Evolutionary conservation across 1,140 invertebrate genomes (phyloP), one percentile per base, ranked within the genome.

Genomic region (Bombus fervidus): DNA sequence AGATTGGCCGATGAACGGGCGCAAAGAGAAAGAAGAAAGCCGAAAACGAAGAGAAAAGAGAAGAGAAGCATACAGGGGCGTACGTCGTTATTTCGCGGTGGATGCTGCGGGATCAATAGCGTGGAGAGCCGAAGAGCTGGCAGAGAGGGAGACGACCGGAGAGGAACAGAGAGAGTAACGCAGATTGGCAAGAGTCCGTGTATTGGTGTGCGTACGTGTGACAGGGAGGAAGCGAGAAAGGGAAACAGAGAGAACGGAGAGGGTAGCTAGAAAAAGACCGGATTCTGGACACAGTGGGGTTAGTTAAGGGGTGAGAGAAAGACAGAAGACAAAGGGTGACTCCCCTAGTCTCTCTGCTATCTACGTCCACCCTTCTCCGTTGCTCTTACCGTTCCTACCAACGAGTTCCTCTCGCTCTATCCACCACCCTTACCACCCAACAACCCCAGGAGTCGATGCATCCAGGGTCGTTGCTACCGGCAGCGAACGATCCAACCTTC

Each of bases 61-160:
- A 91, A 83, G 86, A 66, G 86, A 91, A 83, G 86, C 86, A 74
- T 64, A 66, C 89, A 91, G 89, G 91, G 91, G 92, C 91, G 93
- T 93, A 93, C 93, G 94, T 94, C 93, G 95, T 95, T 95, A 95
- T 95, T 95, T 94, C 94, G 94, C 94, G 93, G 94, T 95, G 93
- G 95, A 95, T 95, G 95, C 95, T 95, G 94, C 89, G 94, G 94
- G 95, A 95, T 95, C 95, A 95, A 95, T 95, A 95, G 94, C 94
- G 93, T 92, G 87, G 93, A 94, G 94, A 93, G 93, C 91, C 91
- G 90, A 93, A 94, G 93, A 93, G 92, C 91, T 85, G 88, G 89
- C 86, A 83, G 86, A 79, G 89, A 91, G 83, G 74, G 80, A 85
- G 86, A 84, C 62, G 72, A 78, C 75, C 82, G 68, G 87, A 87